A percentile compares a stretch with the other conserved stretches of the same genome.
These are phyloP conservation scores for Xenopus borealis DNA, from an alignment of 2,113 vertebrate species.

Conservation along the genomic window DNA sequence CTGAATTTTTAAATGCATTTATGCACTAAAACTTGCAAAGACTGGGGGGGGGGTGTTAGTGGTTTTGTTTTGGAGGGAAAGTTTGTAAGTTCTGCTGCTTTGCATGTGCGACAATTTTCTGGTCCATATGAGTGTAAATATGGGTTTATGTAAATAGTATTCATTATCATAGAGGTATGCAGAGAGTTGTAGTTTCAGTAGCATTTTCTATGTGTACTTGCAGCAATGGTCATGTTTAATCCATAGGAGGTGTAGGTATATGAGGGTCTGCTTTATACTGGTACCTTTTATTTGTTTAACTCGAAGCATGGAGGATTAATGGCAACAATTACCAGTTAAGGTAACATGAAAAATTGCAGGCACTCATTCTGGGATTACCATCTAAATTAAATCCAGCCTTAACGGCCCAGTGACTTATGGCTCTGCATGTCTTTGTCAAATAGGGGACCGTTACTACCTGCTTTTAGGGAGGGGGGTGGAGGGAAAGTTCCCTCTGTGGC, in stretches of 20 bases:
- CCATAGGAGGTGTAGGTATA: slow-evolving; percentile 28
- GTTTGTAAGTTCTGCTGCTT: no score
- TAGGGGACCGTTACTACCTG: slow-evolving; percentile 43
- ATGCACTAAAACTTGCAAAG: no score
- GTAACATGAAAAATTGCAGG: slow-evolving; percentile 85
- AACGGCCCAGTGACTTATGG: slow-evolving; percentile 62
- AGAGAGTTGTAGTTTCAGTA: not conserved
- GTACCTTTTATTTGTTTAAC: slow-evolving; percentile 53
- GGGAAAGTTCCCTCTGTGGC: slow-evolving; percentile 67
- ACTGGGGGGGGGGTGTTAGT: no score
- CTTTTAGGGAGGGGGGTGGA: slow-evolving; percentile 58
- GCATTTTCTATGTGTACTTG: not conserved
- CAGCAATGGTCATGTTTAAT: slow-evolving; percentile 18
- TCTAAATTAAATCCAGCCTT: slow-evolving; percentile 97
- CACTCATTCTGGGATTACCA: slow-evolving; percentile 91
- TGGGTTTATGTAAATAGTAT: no score
- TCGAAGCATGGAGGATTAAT: slow-evolving; percentile 63
- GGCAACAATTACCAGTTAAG: slow-evolving; percentile 75
- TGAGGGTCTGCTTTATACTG: slow-evolving; percentile 42
- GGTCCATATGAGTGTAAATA: no score
- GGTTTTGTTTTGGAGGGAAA: no score
- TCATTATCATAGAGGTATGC: no score
- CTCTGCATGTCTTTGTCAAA: slow-evolving; percentile 53
- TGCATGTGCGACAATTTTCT: no score
- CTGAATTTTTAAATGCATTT: no score